These are phyloP conservation scores for Cettia cetti DNA, from an alignment of 2,113 vertebrate genomes.

Conservation along the genomic window DNA sequence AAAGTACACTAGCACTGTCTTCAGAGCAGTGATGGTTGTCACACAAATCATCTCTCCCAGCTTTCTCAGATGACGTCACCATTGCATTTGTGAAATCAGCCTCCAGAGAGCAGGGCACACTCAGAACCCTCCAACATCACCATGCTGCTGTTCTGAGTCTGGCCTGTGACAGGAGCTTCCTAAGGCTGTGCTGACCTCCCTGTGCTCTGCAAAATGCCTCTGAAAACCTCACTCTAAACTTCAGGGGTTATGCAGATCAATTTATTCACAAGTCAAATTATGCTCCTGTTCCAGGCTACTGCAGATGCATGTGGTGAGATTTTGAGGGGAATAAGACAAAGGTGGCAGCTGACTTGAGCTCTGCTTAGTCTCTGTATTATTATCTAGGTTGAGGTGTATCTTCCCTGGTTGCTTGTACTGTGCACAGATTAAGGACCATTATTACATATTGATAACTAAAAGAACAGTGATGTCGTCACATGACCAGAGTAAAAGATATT, in stretches of 20 bases:
- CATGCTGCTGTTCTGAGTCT: fast-evolving
- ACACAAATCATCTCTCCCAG: not conserved
- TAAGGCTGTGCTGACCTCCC: not conserved
- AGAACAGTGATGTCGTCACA: not conserved
- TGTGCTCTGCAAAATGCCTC: not conserved
- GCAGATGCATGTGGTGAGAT: not conserved
- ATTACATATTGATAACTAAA: not conserved
- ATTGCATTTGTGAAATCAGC: not conserved
- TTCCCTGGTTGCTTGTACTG: not conserved
- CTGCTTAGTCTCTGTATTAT: not conserved
- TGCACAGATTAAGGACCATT: not conserved
- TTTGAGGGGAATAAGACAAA: not conserved
- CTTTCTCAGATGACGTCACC: not conserved
- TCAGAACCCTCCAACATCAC: not conserved
- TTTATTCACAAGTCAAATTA: not conserved
- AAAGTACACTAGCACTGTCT: not conserved
- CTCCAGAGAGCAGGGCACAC: fast-evolving
- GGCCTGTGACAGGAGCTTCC: not conserved
- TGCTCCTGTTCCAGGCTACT: not conserved
- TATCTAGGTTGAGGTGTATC: not conserved
- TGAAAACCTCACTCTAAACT: not conserved
- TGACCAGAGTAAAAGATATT: no score
- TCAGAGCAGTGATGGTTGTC: not conserved
- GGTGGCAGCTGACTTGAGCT: not conserved
- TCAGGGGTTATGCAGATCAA: not conserved